Conservation (phyloP, 2,888 invertebrate genomes). For the Phengaris arion region DNA sequence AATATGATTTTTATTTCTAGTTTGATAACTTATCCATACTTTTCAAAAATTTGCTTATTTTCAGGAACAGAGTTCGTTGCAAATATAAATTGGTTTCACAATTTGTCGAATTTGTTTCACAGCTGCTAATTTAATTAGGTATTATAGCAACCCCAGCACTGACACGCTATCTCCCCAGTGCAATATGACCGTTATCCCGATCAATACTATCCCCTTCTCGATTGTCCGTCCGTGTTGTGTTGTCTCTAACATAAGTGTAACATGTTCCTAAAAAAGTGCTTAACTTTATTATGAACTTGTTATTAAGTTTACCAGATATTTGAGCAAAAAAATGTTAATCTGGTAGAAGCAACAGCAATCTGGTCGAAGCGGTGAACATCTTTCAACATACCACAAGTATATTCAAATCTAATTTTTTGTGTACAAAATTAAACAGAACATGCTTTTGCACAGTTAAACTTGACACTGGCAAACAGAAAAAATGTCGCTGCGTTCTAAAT, state of each 20-base stretch:
- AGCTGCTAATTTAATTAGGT: constrained; percentile 25
- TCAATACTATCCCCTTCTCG: constrained; percentile 20
- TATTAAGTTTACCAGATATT: background rate
- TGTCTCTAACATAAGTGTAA: background rate
- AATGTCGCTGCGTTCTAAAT: constrained; percentile 4
- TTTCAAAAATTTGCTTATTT: too few species aligned
- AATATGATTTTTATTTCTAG: background rate
- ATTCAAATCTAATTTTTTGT: background rate
- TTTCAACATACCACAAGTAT: background rate
- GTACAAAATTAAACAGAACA: background rate
- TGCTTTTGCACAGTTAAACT: background rate
- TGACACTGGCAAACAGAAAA: background rate
- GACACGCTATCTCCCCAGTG: constrained; percentile 20
- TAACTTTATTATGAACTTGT: too few species aligned
- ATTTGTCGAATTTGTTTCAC: background rate
- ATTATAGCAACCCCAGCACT: constrained; percentile 7
- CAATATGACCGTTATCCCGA: constrained; percentile 26
- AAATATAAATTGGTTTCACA: background rate
- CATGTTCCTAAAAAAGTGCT: background rate
- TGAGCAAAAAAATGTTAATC: background rate
- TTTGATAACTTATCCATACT: background rate
- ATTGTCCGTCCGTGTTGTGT: constrained; percentile 19
- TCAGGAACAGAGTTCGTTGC: background rate
- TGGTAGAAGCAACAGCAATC: background rate
- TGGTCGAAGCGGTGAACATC: background rate